These are phyloP conservation scores for Scolanthus callimorphus DNA, from an alignment of 92 coral and sea anemone species.

Conservation along the genomic window DNA sequence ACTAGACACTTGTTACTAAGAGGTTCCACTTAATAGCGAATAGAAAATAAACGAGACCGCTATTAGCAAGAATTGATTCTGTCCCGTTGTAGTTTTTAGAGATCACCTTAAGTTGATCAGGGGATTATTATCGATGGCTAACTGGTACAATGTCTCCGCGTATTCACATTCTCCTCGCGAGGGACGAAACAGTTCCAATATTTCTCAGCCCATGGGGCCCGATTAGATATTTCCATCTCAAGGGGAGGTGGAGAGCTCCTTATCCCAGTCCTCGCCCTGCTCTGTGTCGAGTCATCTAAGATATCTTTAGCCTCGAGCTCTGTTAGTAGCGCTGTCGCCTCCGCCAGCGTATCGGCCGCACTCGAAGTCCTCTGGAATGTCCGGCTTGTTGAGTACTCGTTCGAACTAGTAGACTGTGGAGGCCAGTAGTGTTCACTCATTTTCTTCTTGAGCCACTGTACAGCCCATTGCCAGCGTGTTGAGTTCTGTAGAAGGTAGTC, in stretches of 20 bases:
- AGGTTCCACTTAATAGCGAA: too few species aligned
- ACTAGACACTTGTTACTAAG: too few species aligned
- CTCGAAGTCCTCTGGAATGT: conserved; percentile 88
- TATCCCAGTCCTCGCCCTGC: conserved; percentile 74
- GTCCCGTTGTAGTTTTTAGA: too few species aligned
- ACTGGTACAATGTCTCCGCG: too few species aligned
- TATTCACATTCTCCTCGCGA: too few species aligned
- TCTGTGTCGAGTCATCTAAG: conserved; percentile 38
- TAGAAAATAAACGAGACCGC: too few species aligned
- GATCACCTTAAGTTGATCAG: too few species aligned
- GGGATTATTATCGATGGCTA: too few species aligned
- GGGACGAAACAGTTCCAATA: too few species aligned
- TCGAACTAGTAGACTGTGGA: conserved; percentile 77
- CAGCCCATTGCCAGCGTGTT: conserved; percentile 96
- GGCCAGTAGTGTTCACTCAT: conserved; percentile 92
- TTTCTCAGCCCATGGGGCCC: too few species aligned
- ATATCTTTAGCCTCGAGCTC: conserved; percentile 86
- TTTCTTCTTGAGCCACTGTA: conserved; percentile 83
- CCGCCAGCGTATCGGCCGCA: conserved; percentile 90
- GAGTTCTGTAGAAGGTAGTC: conserved; percentile 85
- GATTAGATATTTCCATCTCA: too few species aligned
- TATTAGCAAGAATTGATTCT: too few species aligned
- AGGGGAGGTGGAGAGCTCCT: conserved; percentile 23
- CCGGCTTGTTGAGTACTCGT: conserved; percentile 83
- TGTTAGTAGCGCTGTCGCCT: conserved; percentile 87